Conservation (phyloP, 2,113 vertebrate species). For the Seriola quinqueradiata region DNA sequence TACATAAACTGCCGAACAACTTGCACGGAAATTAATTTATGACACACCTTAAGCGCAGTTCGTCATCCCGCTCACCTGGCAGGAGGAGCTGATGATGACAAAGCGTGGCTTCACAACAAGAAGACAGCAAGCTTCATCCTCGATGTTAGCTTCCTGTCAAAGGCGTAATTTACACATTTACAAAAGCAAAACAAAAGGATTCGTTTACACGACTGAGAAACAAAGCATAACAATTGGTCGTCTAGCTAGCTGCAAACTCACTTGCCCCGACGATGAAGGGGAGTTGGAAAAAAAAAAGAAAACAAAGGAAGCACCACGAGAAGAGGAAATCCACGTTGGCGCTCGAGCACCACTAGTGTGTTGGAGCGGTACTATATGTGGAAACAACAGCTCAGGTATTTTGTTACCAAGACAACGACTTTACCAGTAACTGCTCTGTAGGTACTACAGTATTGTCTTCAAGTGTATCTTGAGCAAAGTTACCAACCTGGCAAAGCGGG, state of each 20-base stretch:
- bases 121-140: neutral
- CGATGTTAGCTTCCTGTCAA: neutral
- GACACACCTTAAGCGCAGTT: slow-evolving; percentile 13
- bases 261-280: neutral
- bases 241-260: neutral
- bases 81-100: neutral
- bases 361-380: slow-evolving; percentile 49
- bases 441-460: too few species aligned
- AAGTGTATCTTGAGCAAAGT: neutral
- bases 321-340: accelerated
- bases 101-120: neutral
- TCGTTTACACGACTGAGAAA: neutral
- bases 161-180: too few species aligned
- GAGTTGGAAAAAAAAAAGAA: slow-evolving; percentile 1
- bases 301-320: slow-evolving; percentile 35
- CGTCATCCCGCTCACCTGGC: slow-evolving; percentile 51
- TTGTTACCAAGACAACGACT: neutral
- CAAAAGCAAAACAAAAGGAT: too few species aligned
- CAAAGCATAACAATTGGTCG: accelerated
- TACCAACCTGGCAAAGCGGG: neutral
- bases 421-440: too few species aligned
- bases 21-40: neutral
- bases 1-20: neutral
- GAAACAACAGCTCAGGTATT: neutral
- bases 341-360: slow-evolving; percentile 26